These are phyloP conservation scores for Cavia aperea DNA, from an alignment of 2,113 vertebrate species.

Conservation along the genomic window DNA sequence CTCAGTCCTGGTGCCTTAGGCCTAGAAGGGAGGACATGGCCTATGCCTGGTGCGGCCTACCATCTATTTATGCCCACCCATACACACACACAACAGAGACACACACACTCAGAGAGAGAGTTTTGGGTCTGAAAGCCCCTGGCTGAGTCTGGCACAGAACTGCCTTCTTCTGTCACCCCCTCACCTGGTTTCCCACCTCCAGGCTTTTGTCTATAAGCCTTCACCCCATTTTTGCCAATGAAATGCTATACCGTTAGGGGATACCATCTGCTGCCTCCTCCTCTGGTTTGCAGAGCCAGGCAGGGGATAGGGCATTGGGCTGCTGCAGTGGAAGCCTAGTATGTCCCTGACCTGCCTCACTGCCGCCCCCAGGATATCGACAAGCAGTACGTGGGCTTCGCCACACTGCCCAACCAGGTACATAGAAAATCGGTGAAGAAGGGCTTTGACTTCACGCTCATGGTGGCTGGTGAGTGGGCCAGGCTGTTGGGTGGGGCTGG, in stretches of 20 bases:
- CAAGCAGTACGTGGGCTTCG: slow-evolving; percentile 98
- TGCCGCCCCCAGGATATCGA: slow-evolving; percentile 81
- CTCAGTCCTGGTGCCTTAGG: neutral
- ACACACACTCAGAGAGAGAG: neutral
- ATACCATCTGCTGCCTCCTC: neutral
- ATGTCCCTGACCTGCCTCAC: slow-evolving; percentile 53
- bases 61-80: neutral
- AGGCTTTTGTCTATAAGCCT: neutral
- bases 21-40: neutral
- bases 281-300: neutral
- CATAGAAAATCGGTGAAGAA: slow-evolving; percentile 99
- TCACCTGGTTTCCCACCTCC: neutral
- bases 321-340: neutral
- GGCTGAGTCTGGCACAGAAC: neutral
- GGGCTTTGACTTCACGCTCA: slow-evolving; percentile 97
- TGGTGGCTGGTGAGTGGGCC: slow-evolving; percentile 90
- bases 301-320: neutral
- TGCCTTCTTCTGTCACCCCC: neutral
- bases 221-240: neutral
- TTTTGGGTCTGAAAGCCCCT: neutral
- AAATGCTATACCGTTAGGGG: neutral
- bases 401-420: slow-evolving; percentile 96
- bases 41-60: neutral
- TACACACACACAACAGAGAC: too few species aligned
- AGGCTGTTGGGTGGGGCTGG: neutral